Percentiles rank a stretch among this genome's conserved stretches.
phyloP scores from a whole-genome alignment of 2,888 invertebrate species.

The Limnephilus auricula region DNA sequence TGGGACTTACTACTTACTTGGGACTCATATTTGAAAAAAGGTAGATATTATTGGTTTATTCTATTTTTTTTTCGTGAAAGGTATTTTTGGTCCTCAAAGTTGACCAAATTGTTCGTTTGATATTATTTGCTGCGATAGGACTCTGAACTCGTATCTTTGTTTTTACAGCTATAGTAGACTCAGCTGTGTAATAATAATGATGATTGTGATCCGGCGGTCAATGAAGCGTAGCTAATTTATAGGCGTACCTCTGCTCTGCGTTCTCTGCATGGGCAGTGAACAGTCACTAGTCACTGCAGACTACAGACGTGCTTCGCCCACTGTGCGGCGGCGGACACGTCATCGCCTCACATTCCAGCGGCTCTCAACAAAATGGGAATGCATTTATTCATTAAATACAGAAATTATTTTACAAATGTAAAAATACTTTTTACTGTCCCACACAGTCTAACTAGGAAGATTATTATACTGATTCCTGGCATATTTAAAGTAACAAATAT shows the following conservation, averaged over 20 bases:
- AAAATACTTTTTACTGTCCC: too few relatives aligned
- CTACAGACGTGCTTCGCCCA: constrained; percentile 19
- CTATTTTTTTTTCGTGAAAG: neutral
- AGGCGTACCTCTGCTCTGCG: constrained; percentile 9
- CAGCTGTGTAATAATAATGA: constrained; percentile 16
- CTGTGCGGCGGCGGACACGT: constrained; percentile 16
- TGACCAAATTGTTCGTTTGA: neutral
- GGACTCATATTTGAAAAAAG: too few relatives aligned
- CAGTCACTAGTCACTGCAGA: neutral
- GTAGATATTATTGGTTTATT: too few relatives aligned
- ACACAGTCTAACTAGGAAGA: too few relatives aligned
- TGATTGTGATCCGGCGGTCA: constrained; percentile 3
- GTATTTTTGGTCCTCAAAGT: neutral
- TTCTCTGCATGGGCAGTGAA: neutral
- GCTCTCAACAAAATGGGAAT: neutral
- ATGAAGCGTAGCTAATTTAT: constrained; percentile 21
- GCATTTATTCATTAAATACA: too few relatives aligned
- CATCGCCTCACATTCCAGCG: constrained; percentile 4
- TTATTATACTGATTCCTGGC: too few relatives aligned
- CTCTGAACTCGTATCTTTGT: neutral
- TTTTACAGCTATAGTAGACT: constrained; percentile 5
- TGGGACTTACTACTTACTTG: too few relatives aligned
- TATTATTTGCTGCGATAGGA: neutral
- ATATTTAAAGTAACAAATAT: too few relatives aligned
- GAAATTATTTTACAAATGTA: too few relatives aligned